Base-by-base conservation (phyloP, 2,797 vertebrate species). In the Valencia hispanica region DNA sequence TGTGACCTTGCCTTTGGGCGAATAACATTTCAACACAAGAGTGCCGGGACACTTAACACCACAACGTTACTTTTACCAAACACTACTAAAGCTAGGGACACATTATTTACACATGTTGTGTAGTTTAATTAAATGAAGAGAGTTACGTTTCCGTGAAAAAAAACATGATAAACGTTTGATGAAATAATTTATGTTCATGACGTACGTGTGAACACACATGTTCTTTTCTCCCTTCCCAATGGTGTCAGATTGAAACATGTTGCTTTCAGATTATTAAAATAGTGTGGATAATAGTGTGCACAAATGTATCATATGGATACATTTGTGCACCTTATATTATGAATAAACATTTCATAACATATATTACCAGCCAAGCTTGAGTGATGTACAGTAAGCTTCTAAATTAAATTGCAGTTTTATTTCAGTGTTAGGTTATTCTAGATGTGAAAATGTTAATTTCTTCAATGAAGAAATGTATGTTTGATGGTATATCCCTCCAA, bases 1-100 rank as follows among this genome's bases (percentile, higher is more conserved):
- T 83, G 65, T 86, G 86, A 90, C 79, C 87, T 75, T 79, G 79
- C 83, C 81, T 86, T 1, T 70, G 79, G 88, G 78, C 70, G 82
- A 89, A 88, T 85, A 79, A 86, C 85, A 85, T 69, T 48, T 75
- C 53, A 69, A 75, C 4, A 39, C 9, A 27, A 39, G 74, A 70
- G 74, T 89, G 50, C 78, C 12, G 69, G 80, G 87, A 86, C 85
- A 81, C 57, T 68, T 74, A 43, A 50, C 50, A 73, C 48, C 63
- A 79, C 17, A 71, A 66, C 0, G 48, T 9, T 5, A 65, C 66
- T 27, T 61, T 48, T 39, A 43, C 27, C n/a, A 70, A 30, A 81
- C 73, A 9, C 66, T 36, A 70, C 6, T 6, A 17, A 69, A 30
- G 39, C 22, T 45, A 27, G 50, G 47, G 2, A 50, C 39, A 69